These are phyloP conservation scores for Limnephilus marmoratus DNA, from an alignment of 2,888 invertebrate species.

Conservation along the genomic window DNA sequence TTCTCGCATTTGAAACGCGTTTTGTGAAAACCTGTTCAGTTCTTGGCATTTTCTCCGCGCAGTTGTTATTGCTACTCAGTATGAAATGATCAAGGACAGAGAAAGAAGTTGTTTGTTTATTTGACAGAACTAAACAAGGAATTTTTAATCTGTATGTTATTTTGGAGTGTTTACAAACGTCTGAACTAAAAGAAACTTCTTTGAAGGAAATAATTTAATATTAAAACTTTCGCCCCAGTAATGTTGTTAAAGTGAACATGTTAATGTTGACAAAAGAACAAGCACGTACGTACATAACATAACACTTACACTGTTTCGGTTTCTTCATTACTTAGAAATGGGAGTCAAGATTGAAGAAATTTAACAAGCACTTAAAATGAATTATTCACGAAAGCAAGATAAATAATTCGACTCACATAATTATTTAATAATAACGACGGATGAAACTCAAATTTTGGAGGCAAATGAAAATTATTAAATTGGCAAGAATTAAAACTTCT, in stretches of 20 bases:
- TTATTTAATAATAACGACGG: too few relatives aligned
- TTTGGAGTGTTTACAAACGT: not conserved
- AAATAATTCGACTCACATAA: too few relatives aligned
- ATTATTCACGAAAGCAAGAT: too few relatives aligned
- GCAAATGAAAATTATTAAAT: too few relatives aligned
- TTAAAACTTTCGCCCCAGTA: not conserved
- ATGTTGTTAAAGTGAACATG: not conserved
- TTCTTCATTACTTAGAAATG: not conserved
- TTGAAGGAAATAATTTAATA: not conserved
- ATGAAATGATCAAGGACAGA: not conserved
- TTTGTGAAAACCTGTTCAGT: not conserved
- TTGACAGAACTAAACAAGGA: not conserved
- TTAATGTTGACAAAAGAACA: not conserved
- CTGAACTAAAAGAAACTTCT: not conserved
- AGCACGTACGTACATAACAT: too few relatives aligned
- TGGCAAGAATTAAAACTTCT: too few relatives aligned
- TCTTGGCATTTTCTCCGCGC: not conserved
- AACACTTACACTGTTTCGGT: not conserved
- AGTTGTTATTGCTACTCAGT: not conserved
- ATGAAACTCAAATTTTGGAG: too few relatives aligned
- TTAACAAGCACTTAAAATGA: too few relatives aligned
- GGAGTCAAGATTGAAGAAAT: too few relatives aligned
- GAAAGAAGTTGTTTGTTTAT: not conserved
- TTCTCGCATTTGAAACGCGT: constrained; percentile 33
- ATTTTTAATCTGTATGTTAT: not conserved